Base-by-base conservation (phyloP, 2,888 invertebrate species). In the Malthinus flaveolus region DNA sequence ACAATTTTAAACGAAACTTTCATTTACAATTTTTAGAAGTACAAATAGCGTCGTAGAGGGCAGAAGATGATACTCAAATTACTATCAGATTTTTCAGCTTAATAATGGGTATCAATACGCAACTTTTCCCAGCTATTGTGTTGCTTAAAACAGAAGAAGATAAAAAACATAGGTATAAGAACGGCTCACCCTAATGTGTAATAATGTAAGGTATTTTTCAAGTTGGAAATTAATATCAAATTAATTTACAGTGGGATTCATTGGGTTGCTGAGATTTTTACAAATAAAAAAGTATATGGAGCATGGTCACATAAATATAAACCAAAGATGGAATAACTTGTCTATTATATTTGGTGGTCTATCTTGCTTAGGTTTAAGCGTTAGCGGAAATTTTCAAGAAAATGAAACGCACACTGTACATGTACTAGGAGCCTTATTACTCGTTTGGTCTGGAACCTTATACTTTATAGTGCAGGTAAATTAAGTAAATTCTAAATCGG, bases 381-480 rank as follows among this genome's bases (percentile, higher is more conserved):
- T 90, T 55, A 88, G 89, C 0, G 89, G 86, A 0, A 89, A 89
- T 73, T 87, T 82, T 56, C 89, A 90, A 80, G 89, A 89, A 73
- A 87, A 86, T 0, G 90, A 90, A 0, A 90, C 90, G 5, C 78
- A 86, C 44, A 74, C 87, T 68, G 86, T 87, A 46, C 94, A 93
- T 78, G 90, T 90, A 49, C 83, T 87, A 66, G 91, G 91, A 10
- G 87, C 88, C 13, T 75, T 23, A 23, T 3, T 23, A 23, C 23
- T 23, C 23, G 5, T 23, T 23, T 3, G 3, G 23, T 23, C 5
- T 23, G 23, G 3, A 23, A 23, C 5, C 2, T 5, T 90, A 46
- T 95, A 93, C 77, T 86, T 90, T 76, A 89, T 90, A 86, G 82
- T 90, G 68, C 93, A 93, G 83, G 90, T 87, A 71, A 68, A 48